These are phyloP conservation scores for Salvelinus alpinus DNA, from an alignment of 2,113 vertebrate species.

Conservation along the genomic window DNA sequence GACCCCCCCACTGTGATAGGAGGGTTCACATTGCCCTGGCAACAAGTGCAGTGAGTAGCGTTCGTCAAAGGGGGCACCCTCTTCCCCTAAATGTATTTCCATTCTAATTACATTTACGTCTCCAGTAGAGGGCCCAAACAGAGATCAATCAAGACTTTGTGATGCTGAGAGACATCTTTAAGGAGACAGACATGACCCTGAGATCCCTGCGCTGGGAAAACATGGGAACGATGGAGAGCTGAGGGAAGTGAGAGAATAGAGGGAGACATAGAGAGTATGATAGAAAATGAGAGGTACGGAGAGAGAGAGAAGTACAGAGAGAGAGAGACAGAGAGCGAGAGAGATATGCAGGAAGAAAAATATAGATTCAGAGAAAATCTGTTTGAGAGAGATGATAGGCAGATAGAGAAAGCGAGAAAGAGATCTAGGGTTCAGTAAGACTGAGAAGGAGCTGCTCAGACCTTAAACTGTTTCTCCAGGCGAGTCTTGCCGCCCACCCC, in stretches of 20 bases:
- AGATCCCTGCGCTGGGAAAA: neutral
- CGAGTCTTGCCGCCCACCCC: constrained; percentile 82
- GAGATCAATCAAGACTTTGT: constrained; percentile 4
- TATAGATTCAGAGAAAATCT: too few species aligned
- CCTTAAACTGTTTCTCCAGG: constrained; percentile 93
- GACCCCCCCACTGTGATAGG: constrained; percentile 2
- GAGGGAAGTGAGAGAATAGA: neutral
- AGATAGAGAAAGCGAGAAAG: neutral
- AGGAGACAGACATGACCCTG: neutral
- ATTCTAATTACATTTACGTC: constrained; percentile 17
- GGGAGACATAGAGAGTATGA: neutral
- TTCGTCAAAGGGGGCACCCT: constrained; percentile 14
- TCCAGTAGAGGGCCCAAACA: constrained; percentile 7
- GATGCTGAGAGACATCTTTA: constrained; percentile 1
- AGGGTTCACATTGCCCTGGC: constrained; percentile 14
- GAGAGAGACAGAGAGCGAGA: too few species aligned
- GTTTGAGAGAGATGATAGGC: neutral
- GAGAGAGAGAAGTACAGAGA: too few species aligned
- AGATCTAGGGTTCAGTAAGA: neutral
- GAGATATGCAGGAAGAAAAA: too few species aligned
- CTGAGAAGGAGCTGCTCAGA: constrained; percentile 46
- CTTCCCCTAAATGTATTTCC: constrained; percentile 7
- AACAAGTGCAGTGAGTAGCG: constrained; percentile 18
- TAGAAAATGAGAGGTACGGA: too few species aligned
- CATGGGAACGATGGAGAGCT: neutral